Base-by-base conservation (phyloP, 2,113 vertebrate genomes). In the Toxotes chatareus region DNA sequence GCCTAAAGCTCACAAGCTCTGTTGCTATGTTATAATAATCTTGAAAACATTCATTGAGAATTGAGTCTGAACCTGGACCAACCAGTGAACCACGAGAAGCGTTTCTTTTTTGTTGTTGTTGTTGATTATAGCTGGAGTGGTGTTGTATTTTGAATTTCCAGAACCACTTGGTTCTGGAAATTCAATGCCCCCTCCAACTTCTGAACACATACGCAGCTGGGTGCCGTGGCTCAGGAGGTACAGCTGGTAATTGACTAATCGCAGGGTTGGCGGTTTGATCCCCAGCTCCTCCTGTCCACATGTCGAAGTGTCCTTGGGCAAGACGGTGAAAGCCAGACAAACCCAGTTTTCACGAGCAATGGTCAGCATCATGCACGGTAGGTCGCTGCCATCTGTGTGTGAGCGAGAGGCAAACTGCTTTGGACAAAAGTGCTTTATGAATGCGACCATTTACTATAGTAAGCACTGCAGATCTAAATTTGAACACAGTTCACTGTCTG, bases 321-420 rank as follows among this genome's bases (percentile, higher is more conserved):
- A 67, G 31, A 36, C 8, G 5, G 38, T 34, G 27, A 32, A 67
- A 4, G 23, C 47, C 63, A 16, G 38, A 65, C 19, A 14, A 34
- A 44, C 59, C 49, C 34, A 65, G 42, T 64, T 42, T 42, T 19
- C 61, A 23, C 14, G 32, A 42, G 23, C 61, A 42, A 36, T 42
- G 56, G 42, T 23, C 75, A 65, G 71, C 23, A 69, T 71, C 42
- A 56, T 53, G 21, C 10, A n/a, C 23, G 7, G 69, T 61, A 57
- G 61, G 12, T 65, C 5, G 1, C 10, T 46, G n/a, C 14, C 36
- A 27, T 64, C 11, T 64, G 49, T 70, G 71, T 71, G 59, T 32
- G 47, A 13, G 1, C 60, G 27, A 42, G 60, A 63, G 27, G 32
- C 57, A 60, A 61, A 38, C 11, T 3, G 19, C 7, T 59, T 83